A percentile compares a stretch with the other conserved stretches of the same genome.
Conservation (phyloP, 2,113 vertebrate genomes). For the Pituophis catenifer region DNA sequence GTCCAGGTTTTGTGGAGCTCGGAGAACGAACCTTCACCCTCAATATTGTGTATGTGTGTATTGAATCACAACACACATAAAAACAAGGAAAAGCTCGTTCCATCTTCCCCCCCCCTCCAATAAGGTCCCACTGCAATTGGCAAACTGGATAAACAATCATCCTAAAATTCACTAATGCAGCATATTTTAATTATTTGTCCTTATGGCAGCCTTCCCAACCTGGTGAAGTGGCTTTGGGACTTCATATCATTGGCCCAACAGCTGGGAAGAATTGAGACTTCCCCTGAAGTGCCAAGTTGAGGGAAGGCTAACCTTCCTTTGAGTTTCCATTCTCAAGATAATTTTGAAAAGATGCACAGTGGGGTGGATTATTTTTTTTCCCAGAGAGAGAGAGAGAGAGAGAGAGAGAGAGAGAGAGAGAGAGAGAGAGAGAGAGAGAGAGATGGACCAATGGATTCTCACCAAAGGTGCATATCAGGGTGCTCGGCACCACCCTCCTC, state of each 20-base stretch:
- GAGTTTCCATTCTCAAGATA: neutral
- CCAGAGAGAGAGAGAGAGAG: conserved; percentile 5
- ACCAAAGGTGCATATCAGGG: neutral
- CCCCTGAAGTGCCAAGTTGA: neutral
- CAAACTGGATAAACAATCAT: neutral
- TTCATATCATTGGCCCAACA: neutral
- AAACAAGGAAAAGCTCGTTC: neutral
- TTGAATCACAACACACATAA: neutral
- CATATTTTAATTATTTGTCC: neutral
- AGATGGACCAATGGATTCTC: no score
- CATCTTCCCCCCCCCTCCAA: neutral
- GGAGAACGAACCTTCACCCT: no score
- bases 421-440: conserved; percentile 20
- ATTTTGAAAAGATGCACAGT: neutral
- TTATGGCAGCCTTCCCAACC: neutral
- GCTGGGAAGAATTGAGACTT: neutral
- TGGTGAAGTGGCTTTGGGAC: neutral
- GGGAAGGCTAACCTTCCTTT: no score
- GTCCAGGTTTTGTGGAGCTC: no score
- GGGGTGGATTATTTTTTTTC: no score
- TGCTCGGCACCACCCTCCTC: neutral
- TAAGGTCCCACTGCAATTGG: neutral
- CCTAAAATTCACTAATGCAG: neutral
- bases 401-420: conserved; percentile 11
- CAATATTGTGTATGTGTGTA: neutral